phyloP scores from a whole-genome alignment of 2,113 vertebrate species.

The Danio rerio region GRCz12tu NC_133189.1:17591001-17591500 shows the following conservation, averaged over 20 bases:
- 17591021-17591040: neutral
- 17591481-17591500: too few relatives aligned
- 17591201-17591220: neutral
- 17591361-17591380: too few relatives aligned
- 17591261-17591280: neutral
- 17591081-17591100: neutral
- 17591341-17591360: too few relatives aligned
- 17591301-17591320: neutral
- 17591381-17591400: too few relatives aligned
- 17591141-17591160: neutral
- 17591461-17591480: too few relatives aligned
- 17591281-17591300: neutral
- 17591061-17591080: neutral
- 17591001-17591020: neutral
- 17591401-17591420: too few relatives aligned
- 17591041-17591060: neutral
- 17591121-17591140: neutral
- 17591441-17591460: too few relatives aligned
- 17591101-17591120: neutral
- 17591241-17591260: neutral
- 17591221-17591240: neutral
- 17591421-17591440: too few relatives aligned
- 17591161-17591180: neutral
- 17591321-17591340: conserved; percentile 6
- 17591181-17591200: neutral